Evolutionary conservation across 2,113 vertebrate genomes (phyloP).

Genomic region (Neolamprologus fasciatus): DNA sequence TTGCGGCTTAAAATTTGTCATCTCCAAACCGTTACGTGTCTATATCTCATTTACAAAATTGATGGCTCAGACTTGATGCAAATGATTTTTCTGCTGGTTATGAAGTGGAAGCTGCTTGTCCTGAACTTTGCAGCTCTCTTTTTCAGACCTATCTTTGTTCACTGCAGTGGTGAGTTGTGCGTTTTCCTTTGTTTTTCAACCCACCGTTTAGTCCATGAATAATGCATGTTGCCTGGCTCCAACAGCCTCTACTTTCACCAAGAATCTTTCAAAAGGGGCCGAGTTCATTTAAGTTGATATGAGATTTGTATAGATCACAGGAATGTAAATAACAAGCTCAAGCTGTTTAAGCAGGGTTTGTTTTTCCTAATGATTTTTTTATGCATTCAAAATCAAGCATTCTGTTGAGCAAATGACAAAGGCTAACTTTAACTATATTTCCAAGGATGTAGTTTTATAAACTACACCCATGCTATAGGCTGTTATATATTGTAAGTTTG

Average conservation of each 20-base stretch:
- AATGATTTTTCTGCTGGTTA: not conserved
- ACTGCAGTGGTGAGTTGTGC: not conserved
- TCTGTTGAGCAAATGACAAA: not conserved
- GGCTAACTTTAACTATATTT: not conserved
- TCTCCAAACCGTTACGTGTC: not conserved
- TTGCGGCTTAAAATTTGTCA: not conserved
- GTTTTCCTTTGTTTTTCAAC: not conserved
- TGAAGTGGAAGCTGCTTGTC: not conserved
- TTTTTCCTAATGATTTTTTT: not conserved
- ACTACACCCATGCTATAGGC: not conserved
- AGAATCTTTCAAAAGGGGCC: not conserved
- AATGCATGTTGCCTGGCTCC: not conserved
- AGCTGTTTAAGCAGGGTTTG: not conserved
- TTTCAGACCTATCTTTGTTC: not conserved
- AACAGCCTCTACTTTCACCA: not conserved
- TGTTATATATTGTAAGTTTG: not conserved
- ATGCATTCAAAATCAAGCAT: not conserved
- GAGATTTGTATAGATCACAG: not conserved
- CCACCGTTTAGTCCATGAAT: not conserved
- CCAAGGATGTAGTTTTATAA: not conserved
- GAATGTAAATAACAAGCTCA: not conserved
- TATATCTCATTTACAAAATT: not conserved
- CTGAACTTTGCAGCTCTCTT: not conserved
- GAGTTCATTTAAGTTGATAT: not conserved
- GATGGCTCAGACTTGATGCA: not conserved